A percentile compares a stretch with the other conserved stretches of the same genome.
Evolutionary conservation across 2,888 invertebrate species (phyloP).

Genomic region (Platycheirus albimanus): DNA sequence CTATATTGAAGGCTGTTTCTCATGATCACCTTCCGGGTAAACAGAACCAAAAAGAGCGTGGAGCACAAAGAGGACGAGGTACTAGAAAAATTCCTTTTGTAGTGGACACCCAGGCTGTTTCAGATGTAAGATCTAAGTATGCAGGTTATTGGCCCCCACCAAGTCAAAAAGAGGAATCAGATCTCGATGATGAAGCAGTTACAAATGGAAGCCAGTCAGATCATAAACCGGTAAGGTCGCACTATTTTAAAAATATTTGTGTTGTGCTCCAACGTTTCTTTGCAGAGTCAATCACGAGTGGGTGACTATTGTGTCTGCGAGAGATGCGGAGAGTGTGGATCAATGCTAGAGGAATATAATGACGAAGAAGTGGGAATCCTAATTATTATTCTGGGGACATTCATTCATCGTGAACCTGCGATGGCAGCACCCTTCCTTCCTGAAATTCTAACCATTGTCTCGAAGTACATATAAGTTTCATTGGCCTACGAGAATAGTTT

Average conservation of each 20-base stretch:
- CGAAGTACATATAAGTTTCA: conserved; percentile 86
- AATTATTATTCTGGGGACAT: conserved; percentile 96
- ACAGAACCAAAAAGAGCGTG: conserved; percentile 79
- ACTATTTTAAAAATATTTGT: too few relatives aligned
- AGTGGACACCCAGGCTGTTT: conserved; percentile 84
- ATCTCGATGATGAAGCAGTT: conserved; percentile 78
- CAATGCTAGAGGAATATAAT: conserved; percentile 94
- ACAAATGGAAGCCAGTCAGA: conserved; percentile 77
- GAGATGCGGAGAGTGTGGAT: conserved; percentile 93
- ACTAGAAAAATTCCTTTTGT: conserved; percentile 84
- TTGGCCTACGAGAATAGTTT: too few relatives aligned
- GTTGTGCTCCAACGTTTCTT: neutral
- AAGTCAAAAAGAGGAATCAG: conserved; percentile 77
- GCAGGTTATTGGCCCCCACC: conserved; percentile 85
- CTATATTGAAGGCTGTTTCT: conserved; percentile 79
- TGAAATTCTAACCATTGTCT: conserved; percentile 93
- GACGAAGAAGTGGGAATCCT: conserved; percentile 98
- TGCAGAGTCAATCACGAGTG: conserved; percentile 85
- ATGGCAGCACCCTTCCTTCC: conserved; percentile 97
- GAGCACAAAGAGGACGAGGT: conserved; percentile 83
- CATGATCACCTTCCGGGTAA: conserved; percentile 74
- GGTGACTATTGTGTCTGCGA: conserved; percentile 89
- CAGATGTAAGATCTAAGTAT: conserved; percentile 83
- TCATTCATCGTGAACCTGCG: conserved; percentile 97
- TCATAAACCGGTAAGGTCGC: conserved; percentile 76